phyloP scores from a whole-genome alignment of 2,797 vertebrate genomes.

The Siniperca undulata region DNA sequence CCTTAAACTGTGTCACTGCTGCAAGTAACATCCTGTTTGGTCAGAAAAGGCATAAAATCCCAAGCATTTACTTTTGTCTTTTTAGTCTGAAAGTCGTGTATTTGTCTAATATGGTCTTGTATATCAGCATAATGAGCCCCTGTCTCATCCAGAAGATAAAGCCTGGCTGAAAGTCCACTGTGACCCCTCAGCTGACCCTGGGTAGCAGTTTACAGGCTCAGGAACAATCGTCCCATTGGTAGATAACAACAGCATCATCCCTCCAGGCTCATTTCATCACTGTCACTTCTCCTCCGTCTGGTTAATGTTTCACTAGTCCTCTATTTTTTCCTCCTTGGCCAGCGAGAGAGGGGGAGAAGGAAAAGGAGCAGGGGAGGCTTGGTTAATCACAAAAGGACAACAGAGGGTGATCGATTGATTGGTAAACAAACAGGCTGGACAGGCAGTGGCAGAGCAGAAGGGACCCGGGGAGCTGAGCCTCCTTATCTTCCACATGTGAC shows the following conservation, averaged over 20 bases:
- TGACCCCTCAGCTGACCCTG: conserved; percentile 81
- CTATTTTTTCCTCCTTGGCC: conserved; percentile 54
- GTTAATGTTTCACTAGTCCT: conserved; percentile 86
- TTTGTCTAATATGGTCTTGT: conserved; percentile 56
- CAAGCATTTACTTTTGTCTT: conserved; percentile 31
- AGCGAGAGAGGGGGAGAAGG: conserved; percentile 44
- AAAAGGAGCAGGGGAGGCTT: conserved; percentile 63
- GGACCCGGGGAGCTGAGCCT: conserved; percentile 29
- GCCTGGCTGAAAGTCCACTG: conserved; percentile 62
- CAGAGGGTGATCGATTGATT: conserved; percentile 81
- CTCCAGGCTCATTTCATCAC: conserved; percentile 82
- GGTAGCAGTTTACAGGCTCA: conserved; percentile 76
- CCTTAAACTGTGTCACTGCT: background rate
- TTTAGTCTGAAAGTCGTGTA: conserved; percentile 41
- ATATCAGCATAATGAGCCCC: conserved; percentile 69
- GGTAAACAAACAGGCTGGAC: conserved; percentile 79
- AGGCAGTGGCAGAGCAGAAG: conserved; percentile 54
- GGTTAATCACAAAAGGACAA: conserved; percentile 81
- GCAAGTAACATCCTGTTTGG: conserved; percentile 19
- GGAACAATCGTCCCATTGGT: conserved; percentile 80
- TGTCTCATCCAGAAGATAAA: conserved; percentile 68
- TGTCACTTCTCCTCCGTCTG: conserved; percentile 75
- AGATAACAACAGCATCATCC: conserved; percentile 80
- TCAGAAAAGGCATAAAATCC: conserved; percentile 18
- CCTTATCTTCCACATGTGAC: conserved; percentile 73